Conservation (phyloP, 2,888 invertebrate genomes). For the Silvanus unidentatus region DNA sequence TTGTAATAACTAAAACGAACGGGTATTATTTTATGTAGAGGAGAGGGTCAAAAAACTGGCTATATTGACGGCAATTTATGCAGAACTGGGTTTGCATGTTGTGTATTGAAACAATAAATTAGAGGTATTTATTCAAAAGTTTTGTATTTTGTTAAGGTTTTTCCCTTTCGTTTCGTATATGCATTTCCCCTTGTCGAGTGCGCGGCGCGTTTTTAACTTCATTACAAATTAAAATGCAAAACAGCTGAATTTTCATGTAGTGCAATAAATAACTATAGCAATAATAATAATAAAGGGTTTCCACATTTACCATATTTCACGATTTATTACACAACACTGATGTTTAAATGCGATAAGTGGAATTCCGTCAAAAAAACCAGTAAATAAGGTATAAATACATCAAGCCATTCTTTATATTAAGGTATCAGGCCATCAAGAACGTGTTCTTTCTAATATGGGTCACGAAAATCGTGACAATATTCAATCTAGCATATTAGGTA, state of each 20-base stretch:
- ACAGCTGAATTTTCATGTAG: constrained; percentile 5
- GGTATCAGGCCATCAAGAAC: constrained; percentile 19
- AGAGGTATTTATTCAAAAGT: neutral
- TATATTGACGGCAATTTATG: too few species aligned
- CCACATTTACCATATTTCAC: constrained; percentile 4
- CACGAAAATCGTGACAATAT: constrained; percentile 35
- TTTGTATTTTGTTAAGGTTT: neutral
- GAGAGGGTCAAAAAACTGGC: too few species aligned
- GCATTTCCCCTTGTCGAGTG: neutral
- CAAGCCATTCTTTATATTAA: constrained; percentile 4
- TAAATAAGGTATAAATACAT: constrained; percentile 4
- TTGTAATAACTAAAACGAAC: too few species aligned
- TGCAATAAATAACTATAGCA: constrained; percentile 4
- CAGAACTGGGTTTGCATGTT: too few species aligned
- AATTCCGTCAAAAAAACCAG: constrained; percentile 4
- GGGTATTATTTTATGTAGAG: too few species aligned
- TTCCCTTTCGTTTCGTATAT: neutral
- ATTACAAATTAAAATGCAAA: constrained; percentile 2
- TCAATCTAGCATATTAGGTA: constrained; percentile 26
- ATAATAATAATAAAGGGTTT: constrained; percentile 2
- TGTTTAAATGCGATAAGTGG: constrained; percentile 6
- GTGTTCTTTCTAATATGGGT: constrained; percentile 30
- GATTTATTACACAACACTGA: constrained; percentile 6
- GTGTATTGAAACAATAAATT: neutral
- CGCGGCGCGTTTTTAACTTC: too few species aligned